These are phyloP conservation scores for Bufotes viridis DNA, from an alignment of 2,797 vertebrate species.

Conservation along the genomic window DNA sequence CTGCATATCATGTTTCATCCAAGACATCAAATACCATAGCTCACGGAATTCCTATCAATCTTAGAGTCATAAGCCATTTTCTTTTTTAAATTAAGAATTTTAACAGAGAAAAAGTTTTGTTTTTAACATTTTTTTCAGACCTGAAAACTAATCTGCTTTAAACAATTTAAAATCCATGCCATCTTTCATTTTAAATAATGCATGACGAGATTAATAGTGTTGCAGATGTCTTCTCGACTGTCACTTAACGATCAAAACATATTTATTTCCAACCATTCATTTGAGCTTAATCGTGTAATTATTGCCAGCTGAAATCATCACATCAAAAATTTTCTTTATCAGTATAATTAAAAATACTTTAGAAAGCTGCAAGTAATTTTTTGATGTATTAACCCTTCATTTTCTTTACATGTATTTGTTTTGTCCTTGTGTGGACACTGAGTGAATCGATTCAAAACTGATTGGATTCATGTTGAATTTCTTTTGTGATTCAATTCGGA, in stretches of 20 bases:
- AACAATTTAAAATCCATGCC: slow-evolving; percentile 16
- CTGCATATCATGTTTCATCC: slow-evolving; percentile 65
- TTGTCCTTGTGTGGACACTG: background rate
- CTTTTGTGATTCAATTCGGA: too few relatives aligned
- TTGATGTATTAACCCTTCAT: background rate
- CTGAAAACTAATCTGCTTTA: slow-evolving; percentile 37
- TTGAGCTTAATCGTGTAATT: slow-evolving; percentile 35
- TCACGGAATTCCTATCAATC: slow-evolving; percentile 48
- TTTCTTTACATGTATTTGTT: background rate
- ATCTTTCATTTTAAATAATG: slow-evolving; percentile 46
- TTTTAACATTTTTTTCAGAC: slow-evolving; percentile 1
- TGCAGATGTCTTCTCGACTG: slow-evolving; percentile 43
- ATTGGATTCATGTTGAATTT: too few relatives aligned
- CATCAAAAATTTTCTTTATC: slow-evolving; percentile 2
- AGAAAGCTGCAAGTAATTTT: background rate
- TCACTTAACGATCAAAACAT: slow-evolving; percentile 45
- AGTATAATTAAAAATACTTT: slow-evolving; percentile 4
- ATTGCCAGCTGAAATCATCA: slow-evolving; percentile 15
- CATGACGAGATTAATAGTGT: slow-evolving; percentile 22
- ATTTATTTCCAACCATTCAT: slow-evolving; percentile 19
- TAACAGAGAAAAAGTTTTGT: slow-evolving; percentile 43
- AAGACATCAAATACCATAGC: slow-evolving; percentile 68
- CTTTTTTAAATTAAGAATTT: background rate
- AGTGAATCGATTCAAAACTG: too few relatives aligned
- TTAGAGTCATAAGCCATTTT: slow-evolving; percentile 37